Evolutionary conservation across 2,888 invertebrate species (phyloP).

Genomic region (Sericinus montela): DNA sequence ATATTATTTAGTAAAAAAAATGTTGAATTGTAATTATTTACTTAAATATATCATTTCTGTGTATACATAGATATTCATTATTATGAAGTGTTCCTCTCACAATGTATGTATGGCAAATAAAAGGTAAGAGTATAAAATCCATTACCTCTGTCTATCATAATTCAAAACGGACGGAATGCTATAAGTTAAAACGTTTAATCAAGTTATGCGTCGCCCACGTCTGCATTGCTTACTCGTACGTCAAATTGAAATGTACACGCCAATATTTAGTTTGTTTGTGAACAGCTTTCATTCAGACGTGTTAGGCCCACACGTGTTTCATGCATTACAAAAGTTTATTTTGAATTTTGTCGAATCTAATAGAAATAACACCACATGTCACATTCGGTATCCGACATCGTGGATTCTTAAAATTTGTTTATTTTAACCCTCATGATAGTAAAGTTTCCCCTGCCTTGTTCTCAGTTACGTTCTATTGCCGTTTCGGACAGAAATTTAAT

Average conservation of each 20-base stretch:
- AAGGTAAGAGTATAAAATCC: too few relatives aligned
- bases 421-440: constrained; percentile 49
- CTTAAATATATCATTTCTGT: too few relatives aligned
- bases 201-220: background rate
- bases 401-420: constrained; percentile 51
- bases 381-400: constrained; percentile 24
- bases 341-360: constrained; percentile 41
- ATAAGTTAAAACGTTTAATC: background rate
- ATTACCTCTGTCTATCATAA: too few relatives aligned
- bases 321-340: constrained; percentile 45
- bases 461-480: constrained; percentile 16
- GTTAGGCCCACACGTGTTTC: constrained; percentile 37
- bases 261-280: constrained; percentile 14
- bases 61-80: too few relatives aligned
- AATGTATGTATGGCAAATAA: too few relatives aligned
- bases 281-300: constrained; percentile 13
- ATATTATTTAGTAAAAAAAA: too few relatives aligned
- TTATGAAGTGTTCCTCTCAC: too few relatives aligned
- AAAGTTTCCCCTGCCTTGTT: constrained; percentile 25
- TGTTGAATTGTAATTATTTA: too few relatives aligned
- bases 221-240: constrained; percentile 7
- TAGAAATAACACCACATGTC: constrained; percentile 57
- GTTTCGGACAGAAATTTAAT: constrained; percentile 41
- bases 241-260: constrained; percentile 13
- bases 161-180: too few relatives aligned